Conservation (phyloP, 1,140 invertebrate species). For the Propsilocerus akamusi region DNA sequence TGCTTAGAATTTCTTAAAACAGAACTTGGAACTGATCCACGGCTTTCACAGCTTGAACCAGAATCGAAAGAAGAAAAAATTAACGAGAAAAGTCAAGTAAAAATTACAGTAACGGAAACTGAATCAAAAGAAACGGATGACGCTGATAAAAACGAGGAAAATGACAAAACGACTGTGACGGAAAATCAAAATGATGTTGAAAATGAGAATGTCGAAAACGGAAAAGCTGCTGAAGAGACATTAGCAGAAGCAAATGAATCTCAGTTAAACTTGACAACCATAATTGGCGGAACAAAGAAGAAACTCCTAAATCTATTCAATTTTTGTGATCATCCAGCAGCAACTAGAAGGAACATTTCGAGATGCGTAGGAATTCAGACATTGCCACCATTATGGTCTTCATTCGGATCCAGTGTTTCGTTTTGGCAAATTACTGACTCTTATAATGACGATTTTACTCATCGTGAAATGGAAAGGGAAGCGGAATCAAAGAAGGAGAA, state of each 20-base stretch:
- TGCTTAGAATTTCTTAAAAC: too few relatives aligned
- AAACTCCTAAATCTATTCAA: slow-evolving; percentile 89
- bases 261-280: too few relatives aligned
- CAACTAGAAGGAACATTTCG: slow-evolving; percentile 60
- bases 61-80: too few relatives aligned
- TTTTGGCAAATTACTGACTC: slow-evolving; percentile 85
- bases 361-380: slow-evolving; percentile 67
- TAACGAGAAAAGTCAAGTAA: too few relatives aligned
- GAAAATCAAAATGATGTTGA: slow-evolving; percentile 21
- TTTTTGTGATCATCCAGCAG: slow-evolving; percentile 74
- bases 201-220: slow-evolving; percentile 15
- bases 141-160: slow-evolving; percentile 16
- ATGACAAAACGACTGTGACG: slow-evolving; percentile 9
- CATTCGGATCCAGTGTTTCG: slow-evolving; percentile 52
- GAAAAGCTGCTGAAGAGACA: slow-evolving; percentile 10
- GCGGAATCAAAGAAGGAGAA: slow-evolving; percentile 33
- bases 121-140: slow-evolving; percentile 27
- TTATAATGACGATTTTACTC: slow-evolving; percentile 60
- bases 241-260: too few relatives aligned
- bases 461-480: slow-evolving; percentile 51
- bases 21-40: too few relatives aligned
- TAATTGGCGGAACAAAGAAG: slow-evolving; percentile 29
- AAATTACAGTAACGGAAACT: too few relatives aligned
- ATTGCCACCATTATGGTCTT: slow-evolving; percentile 60
- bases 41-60: too few relatives aligned